phyloP scores from a whole-genome alignment of 2,797 vertebrate species.

The Scyliorhinus canicula region DNA sequence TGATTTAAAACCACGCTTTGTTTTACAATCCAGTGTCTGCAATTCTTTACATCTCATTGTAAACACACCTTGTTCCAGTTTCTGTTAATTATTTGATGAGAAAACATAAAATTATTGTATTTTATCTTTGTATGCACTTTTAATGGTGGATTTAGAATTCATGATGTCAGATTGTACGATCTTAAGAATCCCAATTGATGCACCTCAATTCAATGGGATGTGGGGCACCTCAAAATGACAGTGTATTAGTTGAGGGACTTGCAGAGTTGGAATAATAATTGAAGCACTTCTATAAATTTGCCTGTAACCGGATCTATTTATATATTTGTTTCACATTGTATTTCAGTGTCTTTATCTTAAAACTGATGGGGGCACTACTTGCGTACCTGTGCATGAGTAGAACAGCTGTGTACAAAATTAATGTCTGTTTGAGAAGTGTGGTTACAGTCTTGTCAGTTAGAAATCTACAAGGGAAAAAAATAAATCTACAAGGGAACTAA shows the following conservation, averaged over 20 bases:
- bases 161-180: background rate
- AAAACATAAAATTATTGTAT: background rate
- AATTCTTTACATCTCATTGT: background rate
- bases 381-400: background rate
- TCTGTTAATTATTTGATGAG: background rate
- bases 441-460: constrained; percentile 28
- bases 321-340: background rate
- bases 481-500: constrained; percentile 34
- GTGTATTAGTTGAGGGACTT: background rate
- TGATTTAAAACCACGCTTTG: background rate
- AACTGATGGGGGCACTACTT: background rate
- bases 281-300: background rate
- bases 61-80: background rate
- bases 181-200: background rate
- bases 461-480: constrained; percentile 36
- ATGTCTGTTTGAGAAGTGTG: background rate
- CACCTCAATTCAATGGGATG: background rate
- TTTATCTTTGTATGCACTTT: background rate
- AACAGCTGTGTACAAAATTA: constrained; percentile 36
- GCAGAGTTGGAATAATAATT: background rate
- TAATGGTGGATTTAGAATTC: background rate
- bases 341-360: constrained; percentile 13
- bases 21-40: background rate
- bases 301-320: background rate
- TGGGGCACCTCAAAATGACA: background rate